Evolutionary conservation across 1,140 invertebrate species (phyloP).

Genomic region (Parapsyche elsis): DNA sequence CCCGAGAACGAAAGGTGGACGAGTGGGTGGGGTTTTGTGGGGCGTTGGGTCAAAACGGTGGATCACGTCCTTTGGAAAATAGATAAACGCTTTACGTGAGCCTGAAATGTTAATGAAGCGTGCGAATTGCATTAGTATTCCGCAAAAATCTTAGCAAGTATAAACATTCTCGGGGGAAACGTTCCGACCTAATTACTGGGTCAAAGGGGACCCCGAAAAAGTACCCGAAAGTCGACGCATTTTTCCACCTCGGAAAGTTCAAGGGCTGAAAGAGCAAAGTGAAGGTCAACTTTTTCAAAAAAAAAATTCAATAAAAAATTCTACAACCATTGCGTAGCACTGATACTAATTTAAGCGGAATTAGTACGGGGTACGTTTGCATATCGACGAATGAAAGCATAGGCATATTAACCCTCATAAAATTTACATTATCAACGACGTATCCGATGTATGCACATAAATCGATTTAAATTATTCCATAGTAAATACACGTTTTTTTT

Average conservation of each 20-base stretch:
- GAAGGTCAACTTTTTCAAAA: too few relatives aligned
- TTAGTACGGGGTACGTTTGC: too few relatives aligned
- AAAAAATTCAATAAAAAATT: too few relatives aligned
- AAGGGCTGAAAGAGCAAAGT: background rate
- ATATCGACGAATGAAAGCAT: too few relatives aligned
- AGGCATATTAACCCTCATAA: too few relatives aligned
- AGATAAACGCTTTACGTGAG: slow-evolving; percentile 55
- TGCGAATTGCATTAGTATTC: slow-evolving; percentile 54
- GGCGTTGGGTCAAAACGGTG: too few relatives aligned
- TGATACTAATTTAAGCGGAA: too few relatives aligned
- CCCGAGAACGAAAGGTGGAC: slow-evolving; percentile 3
- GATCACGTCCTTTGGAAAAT: slow-evolving; percentile 49
- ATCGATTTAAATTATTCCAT: too few relatives aligned
- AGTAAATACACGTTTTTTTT: too few relatives aligned
- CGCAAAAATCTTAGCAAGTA: slow-evolving; percentile 49
- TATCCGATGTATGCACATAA: too few relatives aligned
- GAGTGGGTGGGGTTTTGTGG: background rate
- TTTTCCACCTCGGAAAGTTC: slow-evolving; percentile 5
- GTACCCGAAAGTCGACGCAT: background rate
- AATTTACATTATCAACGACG: too few relatives aligned
- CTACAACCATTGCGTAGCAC: too few relatives aligned
- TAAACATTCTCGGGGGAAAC: slow-evolving; percentile 51
- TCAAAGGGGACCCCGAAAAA: background rate
- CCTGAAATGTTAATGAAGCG: slow-evolving; percentile 54
- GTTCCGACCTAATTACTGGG: slow-evolving; percentile 49